Percentiles rank a stretch among this genome's conserved stretches.
These are phyloP conservation scores for Bursaphelenchus okinawaensis DNA, from an alignment of 2,888 invertebrate genomes.

Conservation along the genomic window DNA sequence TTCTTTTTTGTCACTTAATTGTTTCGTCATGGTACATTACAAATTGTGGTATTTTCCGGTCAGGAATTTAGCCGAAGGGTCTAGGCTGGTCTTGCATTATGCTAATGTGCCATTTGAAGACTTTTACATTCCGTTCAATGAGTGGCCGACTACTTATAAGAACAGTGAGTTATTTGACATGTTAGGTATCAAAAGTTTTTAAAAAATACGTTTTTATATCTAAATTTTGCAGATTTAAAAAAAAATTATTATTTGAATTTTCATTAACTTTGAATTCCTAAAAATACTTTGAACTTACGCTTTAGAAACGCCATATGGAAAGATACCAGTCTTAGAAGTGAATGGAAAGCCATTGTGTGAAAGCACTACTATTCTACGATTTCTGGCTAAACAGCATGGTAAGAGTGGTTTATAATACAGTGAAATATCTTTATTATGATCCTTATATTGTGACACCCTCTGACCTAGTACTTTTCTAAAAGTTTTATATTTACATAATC, in stretches of 20 bases:
- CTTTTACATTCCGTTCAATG: slow-evolving; percentile 9
- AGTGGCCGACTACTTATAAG: slow-evolving; percentile 10
- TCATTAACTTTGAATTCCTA: no score
- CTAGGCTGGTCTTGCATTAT: background rate
- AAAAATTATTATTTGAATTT: no score
- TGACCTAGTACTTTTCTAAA: no score
- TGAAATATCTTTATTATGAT: no score
- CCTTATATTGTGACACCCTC: no score
- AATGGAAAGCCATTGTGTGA: slow-evolving; percentile 10
- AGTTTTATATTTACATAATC: no score
- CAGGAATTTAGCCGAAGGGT: background rate
- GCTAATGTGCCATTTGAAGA: slow-evolving; percentile 5
- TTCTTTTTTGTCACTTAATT: no score
- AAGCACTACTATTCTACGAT: slow-evolving; percentile 4
- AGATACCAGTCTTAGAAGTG: slow-evolving; percentile 10
- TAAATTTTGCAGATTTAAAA: no score
- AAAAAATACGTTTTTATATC: no score
- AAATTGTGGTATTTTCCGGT: background rate
- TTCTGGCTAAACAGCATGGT: background rate
- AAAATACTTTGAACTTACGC: no score
- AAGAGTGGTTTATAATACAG: no score
- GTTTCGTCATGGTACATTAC: slow-evolving; percentile 3
- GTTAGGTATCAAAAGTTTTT: background rate
- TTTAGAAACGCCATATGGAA: slow-evolving; percentile 12
- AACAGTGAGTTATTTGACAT: background rate